phyloP scores from a whole-genome alignment of 2,113 vertebrate genomes.

The Protobothrops flavoviridis region DNA sequence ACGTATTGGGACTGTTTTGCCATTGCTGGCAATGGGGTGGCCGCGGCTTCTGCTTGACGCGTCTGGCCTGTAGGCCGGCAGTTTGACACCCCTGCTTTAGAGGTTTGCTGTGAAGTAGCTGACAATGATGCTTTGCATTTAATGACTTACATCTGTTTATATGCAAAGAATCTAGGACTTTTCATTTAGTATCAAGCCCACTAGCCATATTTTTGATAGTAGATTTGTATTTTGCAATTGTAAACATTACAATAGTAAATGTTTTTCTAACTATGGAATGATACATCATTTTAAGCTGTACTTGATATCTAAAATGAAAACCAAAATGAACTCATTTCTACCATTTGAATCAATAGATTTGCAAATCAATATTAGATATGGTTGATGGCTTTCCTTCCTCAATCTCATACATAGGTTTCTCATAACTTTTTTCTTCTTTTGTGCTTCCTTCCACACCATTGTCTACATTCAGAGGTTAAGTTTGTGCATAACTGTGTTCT shows the following conservation, averaged over 20 bases:
- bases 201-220: background rate
- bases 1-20: too few relatives aligned
- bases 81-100: background rate
- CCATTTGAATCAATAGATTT: background rate
- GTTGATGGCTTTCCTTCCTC: background rate
- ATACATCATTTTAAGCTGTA: background rate
- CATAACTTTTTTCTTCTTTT: background rate
- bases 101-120: background rate
- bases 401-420: background rate
- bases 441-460: background rate
- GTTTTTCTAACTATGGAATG: background rate
- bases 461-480: background rate
- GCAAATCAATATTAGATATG: background rate
- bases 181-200: background rate
- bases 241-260: background rate
- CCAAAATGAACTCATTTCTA: background rate
- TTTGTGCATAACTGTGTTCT: background rate
- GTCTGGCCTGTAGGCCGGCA: too few relatives aligned
- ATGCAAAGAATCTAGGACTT: background rate
- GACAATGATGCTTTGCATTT: background rate
- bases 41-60: too few relatives aligned
- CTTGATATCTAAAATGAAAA: background rate
- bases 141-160: background rate
- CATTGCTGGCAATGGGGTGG: too few relatives aligned
- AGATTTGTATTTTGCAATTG: background rate